Base-by-base conservation (phyloP, 1,140 invertebrate species). In the Drosophila biarmipes region DNA sequence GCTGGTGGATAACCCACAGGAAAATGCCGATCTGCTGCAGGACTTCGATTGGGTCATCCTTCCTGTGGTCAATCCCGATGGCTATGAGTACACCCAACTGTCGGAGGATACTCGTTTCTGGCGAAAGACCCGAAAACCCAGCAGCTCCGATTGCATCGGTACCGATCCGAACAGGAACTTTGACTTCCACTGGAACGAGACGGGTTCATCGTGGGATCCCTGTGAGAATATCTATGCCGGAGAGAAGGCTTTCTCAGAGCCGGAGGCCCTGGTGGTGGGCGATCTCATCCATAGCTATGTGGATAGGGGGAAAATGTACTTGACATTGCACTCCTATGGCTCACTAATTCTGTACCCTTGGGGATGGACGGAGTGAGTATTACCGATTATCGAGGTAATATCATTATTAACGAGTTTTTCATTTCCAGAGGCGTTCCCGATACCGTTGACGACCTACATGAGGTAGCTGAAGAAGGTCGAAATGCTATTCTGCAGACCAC, bases 181-280 rank as follows among this genome's bases (percentile, higher is more conserved):
- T 58, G 95, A 92, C 12, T 93, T 93, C 76, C 93, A 95, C 69
- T 96, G 95, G 95, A 93, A 92, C 4, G 93, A 94, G 63, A 92
- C 89, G 17, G 96, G 96, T 2, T 94, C 95, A 0, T 96, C 94
- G 43, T 81, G 72, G 1, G 89, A 93, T 77, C 94, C 94, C 0
- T 97, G 96, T 86, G 81, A 86, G 3, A 93, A 95, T 0, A 94
- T 92, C 2, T 97, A 94, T 79, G 93, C 93, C n/a, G 96, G 96
- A 0, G 73, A 91, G 0, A 81, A 80, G n/a, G 78, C 95, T 0
- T 96, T 96, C 78, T 97, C 96, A 0, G 96, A 97, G 92, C 90
- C 93, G 0, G 96, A 97, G 91, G 92, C 86, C 12, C 27, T 92
- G n/a, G 73, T 92, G 1, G 84, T 94, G 62, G 90, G 92, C 31